These are phyloP conservation scores for Lithophane socia DNA, from an alignment of 2,888 invertebrate genomes.

Conservation along the genomic window DNA sequence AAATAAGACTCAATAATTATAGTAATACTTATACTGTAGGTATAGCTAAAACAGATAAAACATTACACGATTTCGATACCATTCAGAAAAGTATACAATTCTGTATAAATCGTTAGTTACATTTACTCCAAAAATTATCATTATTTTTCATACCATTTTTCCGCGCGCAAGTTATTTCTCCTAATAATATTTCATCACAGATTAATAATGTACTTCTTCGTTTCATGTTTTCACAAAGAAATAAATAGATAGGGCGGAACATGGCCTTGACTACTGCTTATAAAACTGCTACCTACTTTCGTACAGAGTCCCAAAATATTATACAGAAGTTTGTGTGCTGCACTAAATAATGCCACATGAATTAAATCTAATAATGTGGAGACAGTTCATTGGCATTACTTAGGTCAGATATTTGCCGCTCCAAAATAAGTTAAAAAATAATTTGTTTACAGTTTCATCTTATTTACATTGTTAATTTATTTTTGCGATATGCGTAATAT, in stretches of 20 bases:
- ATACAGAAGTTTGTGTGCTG: constrained; percentile 63
- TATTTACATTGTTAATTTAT: constrained; percentile 82
- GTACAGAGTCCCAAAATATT: constrained; percentile 76
- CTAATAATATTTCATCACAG: constrained; percentile 88
- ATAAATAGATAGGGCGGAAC: constrained; percentile 80
- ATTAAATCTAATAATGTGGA: constrained; percentile 48
- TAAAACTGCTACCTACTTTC: constrained; percentile 71
- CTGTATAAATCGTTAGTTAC: constrained; percentile 78
- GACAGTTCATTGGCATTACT: constrained; percentile 63
- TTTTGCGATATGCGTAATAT: constrained; percentile 84
- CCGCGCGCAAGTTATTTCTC: constrained; percentile 79
- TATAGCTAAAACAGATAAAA: constrained; percentile 85
- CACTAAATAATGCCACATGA: constrained; percentile 70
- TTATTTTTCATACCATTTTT: constrained; percentile 77
- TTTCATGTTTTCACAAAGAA: constrained; percentile 77
- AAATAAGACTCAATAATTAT: constrained; percentile 88
- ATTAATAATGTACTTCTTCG: constrained; percentile 87
- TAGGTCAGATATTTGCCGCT: constrained; percentile 67
- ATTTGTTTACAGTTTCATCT: constrained; percentile 78
- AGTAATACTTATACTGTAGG: constrained; percentile 88
- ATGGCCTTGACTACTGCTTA: constrained; percentile 74
- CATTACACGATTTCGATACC: constrained; percentile 81
- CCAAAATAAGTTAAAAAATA: constrained; percentile 82
- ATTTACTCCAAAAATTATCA: constrained; percentile 74
- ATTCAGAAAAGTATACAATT: constrained; percentile 78